phyloP scores from a whole-genome alignment of 2,797 vertebrate species.

The Meriones psammophilus region DNA sequence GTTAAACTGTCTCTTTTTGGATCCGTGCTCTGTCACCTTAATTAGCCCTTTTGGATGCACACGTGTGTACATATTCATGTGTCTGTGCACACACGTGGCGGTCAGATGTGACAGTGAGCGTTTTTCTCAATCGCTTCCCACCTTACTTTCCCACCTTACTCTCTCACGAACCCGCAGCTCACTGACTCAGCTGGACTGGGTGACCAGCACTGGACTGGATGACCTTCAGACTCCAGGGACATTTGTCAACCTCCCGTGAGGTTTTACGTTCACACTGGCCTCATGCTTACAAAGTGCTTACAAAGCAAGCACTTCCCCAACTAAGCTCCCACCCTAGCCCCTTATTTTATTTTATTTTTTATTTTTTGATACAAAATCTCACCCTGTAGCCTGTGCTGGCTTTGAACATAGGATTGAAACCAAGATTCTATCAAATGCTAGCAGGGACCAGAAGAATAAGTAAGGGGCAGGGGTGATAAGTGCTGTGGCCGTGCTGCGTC shows the following conservation, averaged over 20 bases:
- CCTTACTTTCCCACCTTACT: neutral
- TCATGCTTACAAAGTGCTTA: neutral
- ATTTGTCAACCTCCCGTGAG: neutral
- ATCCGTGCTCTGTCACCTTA: neutral
- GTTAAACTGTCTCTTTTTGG: conserved; percentile 43
- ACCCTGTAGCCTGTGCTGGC: neutral
- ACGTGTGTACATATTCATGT: too few species aligned
- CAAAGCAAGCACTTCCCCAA: neutral
- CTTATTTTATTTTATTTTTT: neutral
- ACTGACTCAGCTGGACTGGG: neutral
- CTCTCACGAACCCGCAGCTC: neutral
- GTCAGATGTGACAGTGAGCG: neutral
- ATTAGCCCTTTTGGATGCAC: neutral
- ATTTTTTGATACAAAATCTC: neutral
- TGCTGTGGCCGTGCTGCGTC: neutral
- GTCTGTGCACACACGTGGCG: neutral
- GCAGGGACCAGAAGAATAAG: conserved; percentile 33
- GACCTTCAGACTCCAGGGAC: neutral
- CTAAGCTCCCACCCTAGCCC: too few species aligned
- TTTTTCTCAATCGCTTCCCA: neutral
- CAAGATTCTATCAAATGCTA: conserved; percentile 23
- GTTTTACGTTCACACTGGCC: neutral
- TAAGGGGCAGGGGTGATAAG: neutral
- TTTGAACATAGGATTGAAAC: conserved; percentile 10
- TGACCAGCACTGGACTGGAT: neutral